Conservation (phyloP, 2,797 vertebrate genomes). For the Hypotaenidia okinawae region DNA sequence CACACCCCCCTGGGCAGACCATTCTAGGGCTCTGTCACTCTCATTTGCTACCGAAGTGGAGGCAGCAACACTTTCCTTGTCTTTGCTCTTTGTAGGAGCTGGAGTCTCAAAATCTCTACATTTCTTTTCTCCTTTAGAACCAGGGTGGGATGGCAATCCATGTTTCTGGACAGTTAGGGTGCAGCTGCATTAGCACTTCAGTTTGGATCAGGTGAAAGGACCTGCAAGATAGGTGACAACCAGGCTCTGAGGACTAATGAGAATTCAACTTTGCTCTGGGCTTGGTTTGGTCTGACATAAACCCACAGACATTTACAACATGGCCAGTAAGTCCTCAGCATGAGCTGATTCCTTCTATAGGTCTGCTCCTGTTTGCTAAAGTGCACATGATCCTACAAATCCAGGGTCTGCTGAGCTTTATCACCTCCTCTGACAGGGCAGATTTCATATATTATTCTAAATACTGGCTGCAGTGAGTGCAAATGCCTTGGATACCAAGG, state of each 20-base stretch:
- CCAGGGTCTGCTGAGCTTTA: background rate
- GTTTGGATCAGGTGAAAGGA: background rate
- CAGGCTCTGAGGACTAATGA: background rate
- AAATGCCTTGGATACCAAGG: background rate
- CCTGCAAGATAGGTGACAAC: background rate
- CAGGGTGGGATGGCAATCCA: background rate
- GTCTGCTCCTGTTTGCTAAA: background rate
- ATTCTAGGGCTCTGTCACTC: too few relatives aligned
- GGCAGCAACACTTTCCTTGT: background rate
- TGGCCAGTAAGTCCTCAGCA: background rate
- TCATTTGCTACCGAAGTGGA: background rate
- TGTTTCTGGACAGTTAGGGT: background rate
- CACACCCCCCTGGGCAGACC: too few relatives aligned
- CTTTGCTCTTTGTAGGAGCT: background rate
- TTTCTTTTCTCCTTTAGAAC: background rate
- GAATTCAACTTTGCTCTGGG: background rate
- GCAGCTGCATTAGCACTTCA: background rate
- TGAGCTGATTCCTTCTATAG: background rate
- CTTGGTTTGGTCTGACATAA: background rate
- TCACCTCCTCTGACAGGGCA: background rate
- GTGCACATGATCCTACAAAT: accelerated
- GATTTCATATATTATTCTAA: background rate
- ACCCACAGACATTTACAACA: too few relatives aligned
- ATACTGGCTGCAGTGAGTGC: background rate
- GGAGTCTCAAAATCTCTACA: background rate